Percentiles rank a stretch among this genome's conserved stretches.
Conservation (phyloP, 2,113 vertebrate species). For the Chamaetylas fuelleborni region DNA sequence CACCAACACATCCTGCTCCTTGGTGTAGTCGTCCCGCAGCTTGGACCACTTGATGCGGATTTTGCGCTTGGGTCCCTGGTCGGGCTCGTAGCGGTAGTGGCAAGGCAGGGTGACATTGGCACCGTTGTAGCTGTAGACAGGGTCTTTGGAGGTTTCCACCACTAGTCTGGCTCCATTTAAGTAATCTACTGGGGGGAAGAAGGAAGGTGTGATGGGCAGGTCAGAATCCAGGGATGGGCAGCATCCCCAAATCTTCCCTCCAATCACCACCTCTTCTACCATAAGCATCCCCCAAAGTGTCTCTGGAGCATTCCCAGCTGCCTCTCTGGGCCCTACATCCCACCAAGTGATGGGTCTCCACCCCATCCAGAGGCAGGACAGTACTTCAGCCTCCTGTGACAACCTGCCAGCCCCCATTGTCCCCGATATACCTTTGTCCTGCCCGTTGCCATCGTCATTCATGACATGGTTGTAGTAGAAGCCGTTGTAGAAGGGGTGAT, state of each 20-base stretch:
- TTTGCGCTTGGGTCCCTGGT: slow-evolving; percentile 59
- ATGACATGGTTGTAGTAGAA: slow-evolving; percentile 85
- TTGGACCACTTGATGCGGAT: slow-evolving; percentile 93
- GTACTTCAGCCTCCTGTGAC: background rate
- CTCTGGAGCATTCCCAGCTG: rapidly evolving
- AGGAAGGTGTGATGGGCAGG: background rate
- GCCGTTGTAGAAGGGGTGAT: slow-evolving; percentile 79
- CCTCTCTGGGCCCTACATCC: background rate
- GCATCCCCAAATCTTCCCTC: background rate
- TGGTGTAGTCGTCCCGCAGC: slow-evolving; percentile 71
- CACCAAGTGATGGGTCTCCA: background rate
- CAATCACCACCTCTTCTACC: background rate
- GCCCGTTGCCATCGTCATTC: slow-evolving; percentile 48
- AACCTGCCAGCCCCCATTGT: too few species aligned
- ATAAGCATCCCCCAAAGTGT: background rate
- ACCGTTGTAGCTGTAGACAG: slow-evolving; percentile 80
- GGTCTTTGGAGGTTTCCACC: slow-evolving; percentile 79
- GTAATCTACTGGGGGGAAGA: slow-evolving; percentile 47
- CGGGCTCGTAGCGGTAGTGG: slow-evolving; percentile 78
- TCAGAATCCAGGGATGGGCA: background rate
- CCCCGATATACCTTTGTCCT: slow-evolving; percentile 69
- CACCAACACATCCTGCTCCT: slow-evolving; percentile 85
- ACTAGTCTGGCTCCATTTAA: slow-evolving; percentile 80
- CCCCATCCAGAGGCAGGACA: background rate
- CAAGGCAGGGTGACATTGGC: slow-evolving; percentile 86